These are phyloP conservation scores for Drosophila kurseongensis DNA, from an alignment of 1,140 invertebrate species.

Conservation along the genomic window DNA sequence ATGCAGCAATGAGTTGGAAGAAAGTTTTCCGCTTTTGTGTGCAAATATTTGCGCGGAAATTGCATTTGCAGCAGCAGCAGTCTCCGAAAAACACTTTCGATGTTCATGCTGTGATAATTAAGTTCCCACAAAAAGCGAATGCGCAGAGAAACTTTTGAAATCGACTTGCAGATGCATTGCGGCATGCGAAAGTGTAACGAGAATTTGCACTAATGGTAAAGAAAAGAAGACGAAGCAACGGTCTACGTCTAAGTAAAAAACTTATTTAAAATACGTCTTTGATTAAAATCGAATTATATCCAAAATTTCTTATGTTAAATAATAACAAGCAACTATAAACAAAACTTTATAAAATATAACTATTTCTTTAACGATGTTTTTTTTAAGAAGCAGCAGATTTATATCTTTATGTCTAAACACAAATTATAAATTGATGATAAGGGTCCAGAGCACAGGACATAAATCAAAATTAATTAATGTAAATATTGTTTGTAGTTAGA, in stretches of 20 bases:
- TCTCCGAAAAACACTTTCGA: constrained; percentile 7
- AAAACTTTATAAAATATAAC: background rate
- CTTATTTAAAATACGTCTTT: no score
- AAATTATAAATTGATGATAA: background rate
- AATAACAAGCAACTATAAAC: background rate
- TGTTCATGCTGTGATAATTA: constrained; percentile 30
- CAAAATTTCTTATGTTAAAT: background rate
- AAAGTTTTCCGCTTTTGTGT: constrained; percentile 14
- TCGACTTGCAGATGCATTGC: constrained; percentile 28
- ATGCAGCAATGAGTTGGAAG: background rate
- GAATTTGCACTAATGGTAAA: constrained; percentile 2
- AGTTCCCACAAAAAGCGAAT: constrained; percentile 26
- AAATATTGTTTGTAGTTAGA: constrained; percentile 3
- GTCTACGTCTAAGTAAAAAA: no score
- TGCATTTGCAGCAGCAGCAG: constrained; percentile 15
- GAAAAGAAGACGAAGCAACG: no score
- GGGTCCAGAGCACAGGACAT: background rate
- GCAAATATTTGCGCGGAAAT: constrained; percentile 28
- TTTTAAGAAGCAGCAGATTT: background rate
- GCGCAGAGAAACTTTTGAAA: constrained; percentile 12
- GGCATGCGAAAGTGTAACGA: constrained; percentile 6
- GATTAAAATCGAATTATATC: no score
- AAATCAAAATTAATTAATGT: constrained; percentile 19
- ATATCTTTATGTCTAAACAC: background rate
- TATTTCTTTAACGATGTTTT: background rate